These are phyloP conservation scores for Tetramorium parvispinum DNA, from an alignment of 1,140 invertebrate species.

Conservation along the genomic window DNA sequence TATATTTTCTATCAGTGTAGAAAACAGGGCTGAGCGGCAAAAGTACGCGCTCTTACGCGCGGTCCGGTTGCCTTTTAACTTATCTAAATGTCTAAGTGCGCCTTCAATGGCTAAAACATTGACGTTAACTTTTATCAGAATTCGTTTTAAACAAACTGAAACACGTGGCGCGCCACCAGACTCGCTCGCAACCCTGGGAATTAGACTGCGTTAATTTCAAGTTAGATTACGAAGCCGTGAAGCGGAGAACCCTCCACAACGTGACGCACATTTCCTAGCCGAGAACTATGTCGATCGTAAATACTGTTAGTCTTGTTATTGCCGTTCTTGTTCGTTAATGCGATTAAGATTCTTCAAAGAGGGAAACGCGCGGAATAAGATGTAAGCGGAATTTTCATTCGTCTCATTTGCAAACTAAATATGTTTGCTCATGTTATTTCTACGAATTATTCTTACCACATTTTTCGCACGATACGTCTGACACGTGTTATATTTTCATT, in stretches of 20 bases:
- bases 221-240: slow-evolving; percentile 74
- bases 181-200: slow-evolving; percentile 69
- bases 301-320: slow-evolving; percentile 42
- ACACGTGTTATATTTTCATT: slow-evolving; percentile 40
- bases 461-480: not conserved
- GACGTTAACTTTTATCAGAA: slow-evolving; percentile 80
- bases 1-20: too few species aligned
- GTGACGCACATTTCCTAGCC: slow-evolving; percentile 31
- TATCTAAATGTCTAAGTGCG: slow-evolving; percentile 75
- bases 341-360: slow-evolving; percentile 30
- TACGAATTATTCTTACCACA: too few species aligned
- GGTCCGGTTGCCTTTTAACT: slow-evolving; percentile 69
- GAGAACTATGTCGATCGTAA: slow-evolving; percentile 30
- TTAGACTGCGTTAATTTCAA: slow-evolving; percentile 78
- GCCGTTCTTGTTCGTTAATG: slow-evolving; percentile 27
- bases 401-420: not conserved
- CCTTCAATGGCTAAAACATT: slow-evolving; percentile 40
- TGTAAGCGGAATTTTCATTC: slow-evolving; percentile 20
- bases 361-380: not conserved
- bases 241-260: not conserved
- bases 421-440: not conserved
- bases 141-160: slow-evolving; percentile 78
- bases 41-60: not conserved
- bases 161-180: slow-evolving; percentile 57
- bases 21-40: not conserved